Percentiles rank a stretch among this genome's conserved stretches.
These are phyloP conservation scores for Clamator glandarius DNA, from an alignment of 2,797 vertebrate genomes.

Conservation along the genomic window DNA sequence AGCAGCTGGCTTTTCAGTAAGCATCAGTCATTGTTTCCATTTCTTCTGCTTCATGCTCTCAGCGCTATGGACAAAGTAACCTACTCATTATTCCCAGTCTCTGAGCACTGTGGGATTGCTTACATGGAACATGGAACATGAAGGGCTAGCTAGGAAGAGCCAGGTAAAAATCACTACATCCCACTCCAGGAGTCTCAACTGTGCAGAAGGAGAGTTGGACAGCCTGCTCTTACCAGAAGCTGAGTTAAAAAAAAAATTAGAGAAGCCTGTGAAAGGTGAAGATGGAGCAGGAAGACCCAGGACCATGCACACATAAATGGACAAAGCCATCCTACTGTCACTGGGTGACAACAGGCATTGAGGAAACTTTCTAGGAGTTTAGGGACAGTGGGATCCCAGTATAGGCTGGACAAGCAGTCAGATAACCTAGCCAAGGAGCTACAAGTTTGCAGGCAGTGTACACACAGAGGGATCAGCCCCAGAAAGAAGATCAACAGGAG, in stretches of 20 bases:
- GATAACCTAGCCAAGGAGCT: not conserved
- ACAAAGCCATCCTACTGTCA: not conserved
- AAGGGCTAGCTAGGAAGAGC: not conserved
- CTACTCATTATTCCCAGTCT: not conserved
- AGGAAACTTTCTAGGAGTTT: fast-evolving
- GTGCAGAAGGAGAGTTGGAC: not conserved
- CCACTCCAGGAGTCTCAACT: not conserved
- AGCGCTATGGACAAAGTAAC: not conserved
- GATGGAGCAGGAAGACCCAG: not conserved
- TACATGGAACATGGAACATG: not conserved
- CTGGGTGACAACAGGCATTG: fast-evolving
- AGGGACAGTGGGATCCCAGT: not conserved
- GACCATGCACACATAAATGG: fast-evolving
- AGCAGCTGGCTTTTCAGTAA: not conserved
- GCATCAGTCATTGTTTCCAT: not conserved
- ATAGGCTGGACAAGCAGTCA: not conserved
- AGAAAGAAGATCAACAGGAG: not conserved
- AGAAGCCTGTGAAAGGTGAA: not conserved
- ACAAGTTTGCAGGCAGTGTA: not conserved
- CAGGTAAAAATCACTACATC: not conserved
- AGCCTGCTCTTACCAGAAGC: not conserved
- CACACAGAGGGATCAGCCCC: not conserved
- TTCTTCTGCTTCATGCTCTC: not conserved
- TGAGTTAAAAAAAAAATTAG: not conserved
- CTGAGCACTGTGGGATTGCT: not conserved